These are phyloP conservation scores for Osmerus eperlanus DNA, from an alignment of 2,113 vertebrate species.

Conservation along the genomic window DNA sequence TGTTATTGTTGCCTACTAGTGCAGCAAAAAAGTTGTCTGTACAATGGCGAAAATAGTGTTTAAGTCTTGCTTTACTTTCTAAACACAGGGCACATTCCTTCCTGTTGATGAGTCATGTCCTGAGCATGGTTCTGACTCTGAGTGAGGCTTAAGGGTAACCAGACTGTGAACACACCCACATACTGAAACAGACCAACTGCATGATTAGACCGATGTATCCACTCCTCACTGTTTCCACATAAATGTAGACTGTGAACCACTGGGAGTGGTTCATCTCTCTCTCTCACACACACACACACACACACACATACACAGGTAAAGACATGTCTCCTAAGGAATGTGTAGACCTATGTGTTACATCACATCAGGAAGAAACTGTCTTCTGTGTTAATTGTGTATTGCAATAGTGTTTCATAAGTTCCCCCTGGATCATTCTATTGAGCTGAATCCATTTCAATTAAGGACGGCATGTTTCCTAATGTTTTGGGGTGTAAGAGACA, in stretches of 20 bases:
- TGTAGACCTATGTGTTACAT: conserved; percentile 31
- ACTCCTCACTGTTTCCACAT: neutral
- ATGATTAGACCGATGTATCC: too few relatives aligned
- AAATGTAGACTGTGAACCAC: neutral
- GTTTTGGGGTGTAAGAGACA: too few relatives aligned
- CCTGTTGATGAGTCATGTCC: conserved; percentile 66
- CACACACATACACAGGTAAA: conserved; percentile 22
- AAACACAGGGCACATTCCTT: conserved; percentile 59
- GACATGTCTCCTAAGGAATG: conserved; percentile 21
- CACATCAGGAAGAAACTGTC: neutral
- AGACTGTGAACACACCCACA: neutral
- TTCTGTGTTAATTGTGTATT: neutral
- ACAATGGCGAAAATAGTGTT: neutral
- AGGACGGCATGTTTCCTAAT: too few relatives aligned
- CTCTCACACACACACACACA: neutral
- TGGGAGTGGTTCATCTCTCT: conserved; percentile 24
- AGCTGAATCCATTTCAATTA: too few relatives aligned
- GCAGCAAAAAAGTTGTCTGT: neutral
- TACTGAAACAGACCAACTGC: neutral
- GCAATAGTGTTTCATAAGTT: too few relatives aligned
- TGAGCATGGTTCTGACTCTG: conserved; percentile 46
- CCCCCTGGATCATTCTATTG: too few relatives aligned
- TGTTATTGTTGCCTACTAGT: neutral
- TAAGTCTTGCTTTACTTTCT: conserved; percentile 23
- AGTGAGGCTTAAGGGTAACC: conserved; percentile 38